These are phyloP conservation scores for Erynnis tages DNA, from an alignment of 2,888 invertebrate species.

Conservation along the genomic window DNA sequence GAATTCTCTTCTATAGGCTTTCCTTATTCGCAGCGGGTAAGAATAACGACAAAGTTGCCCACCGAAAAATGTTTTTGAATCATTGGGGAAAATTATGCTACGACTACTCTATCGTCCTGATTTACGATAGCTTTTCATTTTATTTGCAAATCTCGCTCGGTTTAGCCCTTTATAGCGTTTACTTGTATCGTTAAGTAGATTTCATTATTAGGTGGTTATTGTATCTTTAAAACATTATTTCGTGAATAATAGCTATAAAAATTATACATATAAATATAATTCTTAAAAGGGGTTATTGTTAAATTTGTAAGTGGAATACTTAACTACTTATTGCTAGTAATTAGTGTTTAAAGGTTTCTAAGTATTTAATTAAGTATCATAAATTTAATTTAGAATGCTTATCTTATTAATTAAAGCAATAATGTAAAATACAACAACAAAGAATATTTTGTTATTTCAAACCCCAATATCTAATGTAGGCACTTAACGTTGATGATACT, in stretches of 20 bases:
- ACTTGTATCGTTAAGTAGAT: conserved; percentile 10
- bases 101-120: conserved; percentile 28
- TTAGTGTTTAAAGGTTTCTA: too few relatives aligned
- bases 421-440: too few relatives aligned
- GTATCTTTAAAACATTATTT: neutral
- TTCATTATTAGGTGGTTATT: conserved; percentile 7
- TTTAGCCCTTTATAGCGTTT: conserved; percentile 14
- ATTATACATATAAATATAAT: neutral
- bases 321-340: too few relatives aligned
- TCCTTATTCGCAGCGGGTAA: conserved; percentile 16
- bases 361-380: too few relatives aligned
- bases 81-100: conserved; percentile 33
- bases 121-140: conserved; percentile 24
- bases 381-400: too few relatives aligned
- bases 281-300: too few relatives aligned
- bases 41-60: conserved; percentile 29
- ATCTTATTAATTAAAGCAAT: too few relatives aligned
- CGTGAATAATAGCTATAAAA: neutral
- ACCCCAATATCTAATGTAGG: neutral
- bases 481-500: neutral
- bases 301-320: too few relatives aligned
- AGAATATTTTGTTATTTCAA: too few relatives aligned
- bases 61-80: conserved; percentile 34
- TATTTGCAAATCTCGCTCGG: conserved; percentile 24
- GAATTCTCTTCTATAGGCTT: conserved; percentile 20